Base-by-base conservation (phyloP, 2,113 vertebrate species). In the Gallinago jamesoni region DNA sequence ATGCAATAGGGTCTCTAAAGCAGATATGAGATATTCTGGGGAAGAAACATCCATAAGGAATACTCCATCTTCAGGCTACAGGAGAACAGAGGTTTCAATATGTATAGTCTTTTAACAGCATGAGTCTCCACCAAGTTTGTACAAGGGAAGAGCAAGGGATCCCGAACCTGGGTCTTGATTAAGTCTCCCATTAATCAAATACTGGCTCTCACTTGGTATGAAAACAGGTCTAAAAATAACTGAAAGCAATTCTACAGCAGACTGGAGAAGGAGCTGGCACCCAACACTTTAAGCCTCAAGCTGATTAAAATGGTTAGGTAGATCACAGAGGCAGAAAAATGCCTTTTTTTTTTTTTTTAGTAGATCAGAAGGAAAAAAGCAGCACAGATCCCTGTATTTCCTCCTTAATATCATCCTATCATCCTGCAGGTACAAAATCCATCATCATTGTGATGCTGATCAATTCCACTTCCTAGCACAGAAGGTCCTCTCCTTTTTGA, bases 391-490 rank as follows among this genome's bases (percentile, higher is more conserved):
- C 24, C 16, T 68, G 1, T 19, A n/a, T 24, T 88, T 93, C 45
- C 67, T 85, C 39, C n/a, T 63, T 93, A 72, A 30, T 68, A 48
- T 8, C 53, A 48, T 68, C 21, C 33, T 87, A 53, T 8, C 53
- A 48, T 68, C 21, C 33, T 87, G 35, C 35, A 94, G 35, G 23
- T 89, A 82, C 56, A 84, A 91, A 70, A 78, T 33, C 43, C 45
- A 23, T 67, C 55, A 55, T 70, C 74, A 87, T 2, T 23, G 25
- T 35, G 50, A 57, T 50, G 30, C 14, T 73, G 50, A 77, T 73
- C 86, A 93, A 90, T 73, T 80, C 20, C n/a, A 37, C 47, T 86
- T 88, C 63, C 75, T 87, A 75, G 60, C 53, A 57, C 50, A 90
- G 43, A 84, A 81, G 12, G 69, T 43, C 50, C 73, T 94, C 84